A percentile compares a stretch with the other conserved stretches of the same genome.
Conservation (phyloP, 1,140 invertebrate genomes). For the Oreohelix idahoensis region DNA sequence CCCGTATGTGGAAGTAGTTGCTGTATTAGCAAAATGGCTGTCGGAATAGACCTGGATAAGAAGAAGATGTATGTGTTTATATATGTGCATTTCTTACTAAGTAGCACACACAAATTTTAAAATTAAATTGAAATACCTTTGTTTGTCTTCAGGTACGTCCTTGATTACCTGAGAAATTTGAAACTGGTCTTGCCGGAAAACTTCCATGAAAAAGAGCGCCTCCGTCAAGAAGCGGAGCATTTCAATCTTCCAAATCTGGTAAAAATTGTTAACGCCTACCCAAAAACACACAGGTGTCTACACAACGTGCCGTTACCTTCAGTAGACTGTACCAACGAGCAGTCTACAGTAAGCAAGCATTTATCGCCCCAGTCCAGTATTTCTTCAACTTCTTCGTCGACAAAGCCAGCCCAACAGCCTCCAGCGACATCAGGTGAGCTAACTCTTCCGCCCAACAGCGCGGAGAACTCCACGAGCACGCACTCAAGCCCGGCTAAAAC, state of each 20-base stretch:
- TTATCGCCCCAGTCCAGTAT: conserved; percentile 5
- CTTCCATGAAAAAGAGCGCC: conserved; percentile 92
- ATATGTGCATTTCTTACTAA: too few relatives aligned
- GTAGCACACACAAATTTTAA: too few relatives aligned
- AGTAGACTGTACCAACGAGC: not conserved
- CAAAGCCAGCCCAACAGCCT: not conserved
- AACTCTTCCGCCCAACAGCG: not conserved
- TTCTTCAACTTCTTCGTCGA: not conserved
- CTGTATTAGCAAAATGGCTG: too few relatives aligned
- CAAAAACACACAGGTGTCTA: not conserved
- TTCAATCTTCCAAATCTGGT: conserved; percentile 80
- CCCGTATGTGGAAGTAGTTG: too few relatives aligned
- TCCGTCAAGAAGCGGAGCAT: conserved; percentile 90
- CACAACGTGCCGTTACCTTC: not conserved
- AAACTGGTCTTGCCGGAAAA: conserved; percentile 93
- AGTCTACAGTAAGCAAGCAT: conserved; percentile 3
- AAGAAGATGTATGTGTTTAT: not conserved
- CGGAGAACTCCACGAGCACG: not conserved
- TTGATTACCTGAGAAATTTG: conserved; percentile 94
- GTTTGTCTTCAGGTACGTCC: conserved; percentile 79
- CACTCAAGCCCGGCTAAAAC: conserved; percentile 27
- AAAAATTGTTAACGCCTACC: conserved; percentile 42
- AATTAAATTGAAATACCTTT: not conserved
- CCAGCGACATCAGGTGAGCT: not conserved
- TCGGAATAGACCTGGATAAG: too few relatives aligned